Conservation (phyloP, 2,797 vertebrate genomes). For the Rhynchonycteris naso region DNA sequence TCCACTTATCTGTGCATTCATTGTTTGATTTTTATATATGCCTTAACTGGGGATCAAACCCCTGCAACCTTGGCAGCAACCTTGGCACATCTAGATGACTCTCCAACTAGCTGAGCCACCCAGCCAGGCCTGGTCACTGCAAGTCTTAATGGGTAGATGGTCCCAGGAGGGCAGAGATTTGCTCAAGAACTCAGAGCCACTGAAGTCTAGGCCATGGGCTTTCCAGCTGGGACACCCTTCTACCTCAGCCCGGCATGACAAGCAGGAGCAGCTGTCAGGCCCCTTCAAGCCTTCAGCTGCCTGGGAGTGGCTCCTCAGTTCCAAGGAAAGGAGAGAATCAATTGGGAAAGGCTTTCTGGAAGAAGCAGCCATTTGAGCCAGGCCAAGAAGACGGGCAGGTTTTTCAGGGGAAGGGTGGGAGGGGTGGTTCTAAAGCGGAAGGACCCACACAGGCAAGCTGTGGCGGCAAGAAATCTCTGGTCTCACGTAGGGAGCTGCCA, state of each 20-base stretch:
- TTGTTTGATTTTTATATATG: too few relatives aligned
- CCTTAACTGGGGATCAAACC: too few relatives aligned
- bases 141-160: neutral
- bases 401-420: neutral
- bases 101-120: too few relatives aligned
- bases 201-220: neutral
- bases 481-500: neutral
- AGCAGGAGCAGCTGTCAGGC: neutral
- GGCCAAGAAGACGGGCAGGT: neutral
- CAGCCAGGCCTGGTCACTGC: neutral
- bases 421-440: neutral
- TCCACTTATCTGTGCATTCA: too few relatives aligned
- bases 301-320: neutral
- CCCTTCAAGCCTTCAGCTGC: neutral
- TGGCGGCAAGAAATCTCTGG: neutral
- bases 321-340: neutral
- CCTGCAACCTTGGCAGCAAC: too few relatives aligned
- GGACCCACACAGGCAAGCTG: neutral
- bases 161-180: neutral
- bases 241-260: accelerated
- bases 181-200: neutral
- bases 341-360: neutral
- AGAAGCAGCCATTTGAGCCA: neutral
- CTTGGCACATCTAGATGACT: too few relatives aligned
- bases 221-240: neutral